These are phyloP conservation scores for Epiperipatus broadwayi DNA, from an alignment of 2,888 invertebrate species.

Conservation along the genomic window DNA sequence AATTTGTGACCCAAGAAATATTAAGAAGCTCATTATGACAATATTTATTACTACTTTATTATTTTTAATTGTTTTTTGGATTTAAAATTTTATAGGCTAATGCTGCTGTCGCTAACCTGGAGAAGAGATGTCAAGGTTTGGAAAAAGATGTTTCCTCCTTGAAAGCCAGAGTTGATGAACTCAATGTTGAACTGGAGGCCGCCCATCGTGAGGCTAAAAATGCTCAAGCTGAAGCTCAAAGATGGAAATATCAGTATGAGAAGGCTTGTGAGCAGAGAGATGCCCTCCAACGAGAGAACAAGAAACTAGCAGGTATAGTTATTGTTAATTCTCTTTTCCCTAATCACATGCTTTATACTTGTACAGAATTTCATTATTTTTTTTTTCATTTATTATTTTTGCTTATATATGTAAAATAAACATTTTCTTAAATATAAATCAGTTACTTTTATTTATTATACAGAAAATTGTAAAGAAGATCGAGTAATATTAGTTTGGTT, in stretches of 20 bases:
- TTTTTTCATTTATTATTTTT: too few relatives aligned
- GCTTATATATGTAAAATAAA: too few relatives aligned
- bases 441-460: too few relatives aligned
- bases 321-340: neutral
- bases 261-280: constrained; percentile 93
- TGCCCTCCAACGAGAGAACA: constrained; percentile 84
- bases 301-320: constrained; percentile 75
- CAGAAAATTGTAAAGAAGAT: too few relatives aligned
- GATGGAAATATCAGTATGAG: constrained; percentile 78
- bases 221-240: constrained; percentile 75
- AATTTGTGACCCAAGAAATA: too few relatives aligned
- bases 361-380: neutral
- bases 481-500: too few relatives aligned
- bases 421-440: too few relatives aligned
- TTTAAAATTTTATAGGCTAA: constrained; percentile 42
- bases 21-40: neutral
- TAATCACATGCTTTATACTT: neutral
- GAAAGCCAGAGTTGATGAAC: constrained; percentile 82
- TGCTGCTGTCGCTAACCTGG: constrained; percentile 82
- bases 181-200: constrained; percentile 68
- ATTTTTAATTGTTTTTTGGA: constrained; percentile 4
- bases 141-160: constrained; percentile 82
- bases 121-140: constrained; percentile 76
- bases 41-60: neutral
- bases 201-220: constrained; percentile 73